phyloP scores from a whole-genome alignment of 2,888 invertebrate genomes.

The Stenodera caucasica region DNA sequence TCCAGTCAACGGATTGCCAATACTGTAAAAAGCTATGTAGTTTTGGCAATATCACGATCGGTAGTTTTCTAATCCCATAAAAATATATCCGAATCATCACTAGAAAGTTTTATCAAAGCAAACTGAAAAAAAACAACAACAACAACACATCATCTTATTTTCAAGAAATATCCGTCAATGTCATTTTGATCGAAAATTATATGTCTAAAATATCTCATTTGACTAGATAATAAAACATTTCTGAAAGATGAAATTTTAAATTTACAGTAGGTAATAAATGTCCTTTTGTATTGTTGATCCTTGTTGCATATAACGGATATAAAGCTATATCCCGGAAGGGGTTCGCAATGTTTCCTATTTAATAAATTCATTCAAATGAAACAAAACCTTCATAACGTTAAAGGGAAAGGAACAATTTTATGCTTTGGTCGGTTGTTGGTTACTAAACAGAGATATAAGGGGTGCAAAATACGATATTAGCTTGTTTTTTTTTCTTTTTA shows the following conservation, averaged over 20 bases:
- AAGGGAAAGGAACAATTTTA: slow-evolving; percentile 11
- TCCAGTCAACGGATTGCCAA: slow-evolving; percentile 13
- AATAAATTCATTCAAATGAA: slow-evolving; percentile 24
- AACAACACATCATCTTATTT: not conserved
- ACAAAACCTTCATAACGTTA: slow-evolving; percentile 17
- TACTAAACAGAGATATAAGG: not conserved
- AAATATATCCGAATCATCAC: slow-evolving; percentile 19
- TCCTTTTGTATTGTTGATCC: not conserved
- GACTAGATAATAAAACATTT: not conserved
- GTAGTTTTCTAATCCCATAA: slow-evolving; percentile 23
- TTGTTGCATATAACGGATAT: not conserved
- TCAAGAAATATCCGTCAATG: not conserved
- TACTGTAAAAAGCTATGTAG: slow-evolving; percentile 12
- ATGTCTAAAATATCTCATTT: no score
- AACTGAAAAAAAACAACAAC: not conserved
- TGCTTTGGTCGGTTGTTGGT: slow-evolving; percentile 4
- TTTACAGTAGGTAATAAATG: slow-evolving; percentile 1
- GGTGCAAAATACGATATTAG: slow-evolving; percentile 2
- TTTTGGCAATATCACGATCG: slow-evolving; percentile 24
- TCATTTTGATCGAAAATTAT: not conserved
- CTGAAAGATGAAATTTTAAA: not conserved
- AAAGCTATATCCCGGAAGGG: slow-evolving; percentile 11
- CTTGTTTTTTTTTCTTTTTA: no score
- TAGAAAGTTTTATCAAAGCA: not conserved
- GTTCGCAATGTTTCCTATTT: slow-evolving; percentile 21